Conservation (phyloP, 2,888 invertebrate species). For the Hyposoter didymator region DNA sequence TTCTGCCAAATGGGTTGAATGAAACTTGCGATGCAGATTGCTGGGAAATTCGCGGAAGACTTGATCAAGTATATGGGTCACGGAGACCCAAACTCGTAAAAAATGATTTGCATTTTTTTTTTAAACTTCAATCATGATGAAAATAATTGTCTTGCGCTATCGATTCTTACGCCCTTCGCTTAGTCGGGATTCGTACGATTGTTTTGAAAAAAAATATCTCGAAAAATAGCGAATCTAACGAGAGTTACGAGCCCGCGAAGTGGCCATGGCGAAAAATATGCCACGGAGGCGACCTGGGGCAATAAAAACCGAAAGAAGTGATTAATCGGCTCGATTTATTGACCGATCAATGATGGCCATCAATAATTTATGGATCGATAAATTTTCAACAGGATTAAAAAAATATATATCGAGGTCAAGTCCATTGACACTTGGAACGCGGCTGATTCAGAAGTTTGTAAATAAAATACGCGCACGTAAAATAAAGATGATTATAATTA, state of each 20-base stretch:
- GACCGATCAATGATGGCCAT: background rate
- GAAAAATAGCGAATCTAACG: background rate
- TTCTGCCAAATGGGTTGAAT: background rate
- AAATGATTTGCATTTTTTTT: background rate
- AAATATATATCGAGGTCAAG: background rate
- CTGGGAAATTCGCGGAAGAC: no score
- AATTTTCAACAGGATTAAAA: background rate
- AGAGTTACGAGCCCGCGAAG: background rate
- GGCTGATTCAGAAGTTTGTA: background rate
- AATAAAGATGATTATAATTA: background rate
- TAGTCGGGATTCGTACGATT: background rate
- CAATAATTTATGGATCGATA: background rate
- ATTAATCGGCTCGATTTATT: background rate
- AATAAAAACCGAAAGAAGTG: background rate
- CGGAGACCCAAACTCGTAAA: background rate
- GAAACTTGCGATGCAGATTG: no score
- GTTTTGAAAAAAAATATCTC: background rate
- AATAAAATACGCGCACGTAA: background rate
- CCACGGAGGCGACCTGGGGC: background rate
- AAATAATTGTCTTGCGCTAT: background rate
- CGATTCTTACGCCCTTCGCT: background rate
- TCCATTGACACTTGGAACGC: background rate
- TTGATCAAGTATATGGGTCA: background rate
- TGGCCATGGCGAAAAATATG: no score
- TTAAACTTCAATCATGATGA: background rate